Conservation (phyloP, 1,140 invertebrate genomes). For the Oncopodura yosiiana region DNA sequence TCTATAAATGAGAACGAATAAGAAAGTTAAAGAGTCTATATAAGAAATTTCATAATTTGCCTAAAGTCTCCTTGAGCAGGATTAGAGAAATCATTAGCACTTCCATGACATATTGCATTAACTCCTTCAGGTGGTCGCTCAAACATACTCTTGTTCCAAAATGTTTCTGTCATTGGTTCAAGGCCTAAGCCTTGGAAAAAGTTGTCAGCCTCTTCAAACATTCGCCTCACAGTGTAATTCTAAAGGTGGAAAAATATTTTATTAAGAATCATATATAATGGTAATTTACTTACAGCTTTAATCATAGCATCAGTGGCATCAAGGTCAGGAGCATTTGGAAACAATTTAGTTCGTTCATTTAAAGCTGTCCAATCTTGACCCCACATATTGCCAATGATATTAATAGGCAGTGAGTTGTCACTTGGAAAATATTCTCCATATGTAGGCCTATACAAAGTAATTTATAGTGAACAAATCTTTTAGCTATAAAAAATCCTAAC, state of each 20-base stretch:
- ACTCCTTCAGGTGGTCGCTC: neutral
- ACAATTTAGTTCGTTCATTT: neutral
- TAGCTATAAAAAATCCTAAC: no score
- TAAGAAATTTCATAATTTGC: neutral
- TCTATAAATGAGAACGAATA: neutral
- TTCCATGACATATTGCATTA: neutral
- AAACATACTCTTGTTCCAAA: conserved; percentile 1
- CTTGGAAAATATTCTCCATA: no score
- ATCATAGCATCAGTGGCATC: conserved; percentile 1
- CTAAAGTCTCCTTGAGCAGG: neutral
- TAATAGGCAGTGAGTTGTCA: no score
- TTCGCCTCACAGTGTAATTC: conserved; percentile 3
- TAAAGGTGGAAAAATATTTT: neutral
- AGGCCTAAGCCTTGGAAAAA: conserved; percentile 8
- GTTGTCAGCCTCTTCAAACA: conserved; percentile 2
- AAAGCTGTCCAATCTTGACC: neutral
- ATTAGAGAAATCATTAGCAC: conserved; percentile 5
- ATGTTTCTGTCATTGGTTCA: neutral
- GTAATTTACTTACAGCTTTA: neutral
- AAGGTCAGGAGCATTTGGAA: neutral
- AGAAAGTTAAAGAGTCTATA: neutral
- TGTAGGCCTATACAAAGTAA: no score
- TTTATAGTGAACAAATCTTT: no score
- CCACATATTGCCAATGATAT: neutral
- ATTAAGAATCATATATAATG: neutral